Conservation (phyloP, 2,113 vertebrate genomes). For the Tor tambroides region DNA sequence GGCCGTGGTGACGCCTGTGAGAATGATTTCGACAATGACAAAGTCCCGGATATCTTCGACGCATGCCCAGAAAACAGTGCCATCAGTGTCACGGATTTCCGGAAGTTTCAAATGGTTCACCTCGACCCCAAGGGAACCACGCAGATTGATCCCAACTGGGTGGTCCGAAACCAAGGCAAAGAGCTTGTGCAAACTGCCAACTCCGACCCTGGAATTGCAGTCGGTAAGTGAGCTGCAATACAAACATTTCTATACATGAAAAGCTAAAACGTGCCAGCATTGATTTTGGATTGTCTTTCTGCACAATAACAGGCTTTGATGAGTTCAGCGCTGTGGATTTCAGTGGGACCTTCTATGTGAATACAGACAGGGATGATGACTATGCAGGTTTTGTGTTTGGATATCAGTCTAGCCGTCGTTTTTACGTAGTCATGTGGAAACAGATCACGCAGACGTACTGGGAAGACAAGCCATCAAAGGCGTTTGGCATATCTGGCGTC, state of each 20-base stretch:
- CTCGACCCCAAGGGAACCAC: slow-evolving; percentile 85
- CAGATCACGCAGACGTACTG: slow-evolving; percentile 97
- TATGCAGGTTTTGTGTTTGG: slow-evolving; percentile 95
- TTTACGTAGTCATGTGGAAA: slow-evolving; percentile 99
- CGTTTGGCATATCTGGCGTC: slow-evolving; percentile 92
- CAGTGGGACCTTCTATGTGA: slow-evolving; percentile 89
- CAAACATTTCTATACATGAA: slow-evolving; percentile 8
- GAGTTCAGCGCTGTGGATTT: slow-evolving; percentile 94
- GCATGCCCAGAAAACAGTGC: slow-evolving; percentile 90
- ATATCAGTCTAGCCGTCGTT: slow-evolving; percentile 94
- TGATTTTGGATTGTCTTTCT: neutral
- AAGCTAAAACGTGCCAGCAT: neutral
- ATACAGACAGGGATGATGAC: slow-evolving; percentile 81
- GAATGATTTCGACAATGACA: slow-evolving; percentile 97
- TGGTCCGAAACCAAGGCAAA: slow-evolving; percentile 94
- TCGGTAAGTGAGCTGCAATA: slow-evolving; percentile 77
- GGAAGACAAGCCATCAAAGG: slow-evolving; percentile 90
- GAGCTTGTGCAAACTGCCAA: slow-evolving; percentile 95
- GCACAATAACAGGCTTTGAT: slow-evolving; percentile 81
- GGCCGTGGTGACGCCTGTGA: slow-evolving; percentile 91
- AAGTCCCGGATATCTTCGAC: slow-evolving; percentile 87
- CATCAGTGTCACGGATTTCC: slow-evolving; percentile 91
- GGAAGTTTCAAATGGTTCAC: slow-evolving; percentile 94
- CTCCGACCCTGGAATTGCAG: slow-evolving; percentile 96
- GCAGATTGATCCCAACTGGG: slow-evolving; percentile 85